These are phyloP conservation scores for Pelobates cultripes DNA, from an alignment of 2,797 vertebrate genomes.

Conservation along the genomic window DNA sequence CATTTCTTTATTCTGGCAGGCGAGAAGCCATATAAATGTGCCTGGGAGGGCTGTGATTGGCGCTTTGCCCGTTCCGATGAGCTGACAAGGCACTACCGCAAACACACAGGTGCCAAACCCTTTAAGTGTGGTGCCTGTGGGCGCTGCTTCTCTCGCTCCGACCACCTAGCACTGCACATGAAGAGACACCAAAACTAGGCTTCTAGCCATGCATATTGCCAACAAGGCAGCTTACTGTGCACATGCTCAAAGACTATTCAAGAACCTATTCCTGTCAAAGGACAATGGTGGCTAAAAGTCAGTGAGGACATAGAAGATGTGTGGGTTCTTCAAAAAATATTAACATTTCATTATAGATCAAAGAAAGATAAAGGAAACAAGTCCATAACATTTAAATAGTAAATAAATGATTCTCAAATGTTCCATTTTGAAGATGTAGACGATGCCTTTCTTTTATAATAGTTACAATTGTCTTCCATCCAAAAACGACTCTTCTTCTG, in stretches of 20 bases:
- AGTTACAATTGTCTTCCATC: background rate
- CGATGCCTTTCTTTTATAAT: background rate
- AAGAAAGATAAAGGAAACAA: background rate
- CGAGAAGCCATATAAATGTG: constrained; percentile 90
- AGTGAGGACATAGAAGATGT: background rate
- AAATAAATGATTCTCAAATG: background rate
- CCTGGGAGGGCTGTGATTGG: constrained; percentile 92
- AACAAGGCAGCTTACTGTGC: constrained; percentile 9
- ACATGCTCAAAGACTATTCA: constrained; percentile 12
- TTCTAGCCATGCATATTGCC: background rate
- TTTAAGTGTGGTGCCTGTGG: constrained; percentile 89
- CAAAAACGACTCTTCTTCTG: background rate
- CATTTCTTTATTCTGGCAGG: constrained; percentile 68
- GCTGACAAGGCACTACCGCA: constrained; percentile 89
- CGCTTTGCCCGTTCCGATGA: constrained; percentile 92
- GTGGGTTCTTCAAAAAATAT: background rate
- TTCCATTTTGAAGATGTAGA: background rate
- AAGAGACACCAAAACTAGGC: constrained; percentile 87
- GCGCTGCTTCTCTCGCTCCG: constrained; percentile 92
- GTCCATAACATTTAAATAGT: background rate
- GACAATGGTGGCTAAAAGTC: background rate
- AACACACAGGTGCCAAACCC: constrained; percentile 92
- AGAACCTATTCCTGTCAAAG: background rate
- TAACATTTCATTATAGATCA: background rate
- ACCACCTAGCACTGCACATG: constrained; percentile 93